phyloP scores from a whole-genome alignment of 2,888 invertebrate genomes.

The Hirtodrosophila alboralis region DNA sequence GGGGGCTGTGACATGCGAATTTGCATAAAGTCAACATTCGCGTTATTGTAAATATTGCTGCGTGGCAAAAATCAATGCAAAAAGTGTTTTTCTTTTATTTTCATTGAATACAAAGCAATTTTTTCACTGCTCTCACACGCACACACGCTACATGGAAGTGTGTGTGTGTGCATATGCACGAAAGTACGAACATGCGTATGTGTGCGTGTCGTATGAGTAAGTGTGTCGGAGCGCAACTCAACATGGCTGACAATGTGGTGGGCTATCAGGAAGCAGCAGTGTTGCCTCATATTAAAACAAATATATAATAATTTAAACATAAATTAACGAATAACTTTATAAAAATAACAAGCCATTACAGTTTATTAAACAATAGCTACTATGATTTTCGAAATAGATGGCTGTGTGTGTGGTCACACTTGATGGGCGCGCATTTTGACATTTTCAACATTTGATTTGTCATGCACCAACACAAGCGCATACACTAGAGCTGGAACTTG shows the following conservation, averaged over 20 bases:
- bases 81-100: conserved; percentile 38
- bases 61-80: conserved; percentile 65
- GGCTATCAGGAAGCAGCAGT: conserved; percentile 35
- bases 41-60: conserved; percentile 36
- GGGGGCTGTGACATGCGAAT: background rate
- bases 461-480: conserved; percentile 53
- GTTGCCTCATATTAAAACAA: conserved; percentile 25
- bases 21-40: conserved; percentile 5
- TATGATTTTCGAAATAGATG: too few species aligned
- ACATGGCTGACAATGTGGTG: conserved; percentile 74
- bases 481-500: background rate
- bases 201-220: conserved; percentile 46
- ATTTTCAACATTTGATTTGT: conserved; percentile 54
- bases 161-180: conserved; percentile 31
- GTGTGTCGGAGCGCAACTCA: conserved; percentile 75
- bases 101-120: conserved; percentile 28
- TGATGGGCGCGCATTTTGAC: conserved; percentile 56
- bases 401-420: conserved; percentile 52
- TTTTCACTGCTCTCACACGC: conserved; percentile 35
- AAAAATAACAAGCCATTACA: too few species aligned
- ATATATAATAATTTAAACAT: background rate
- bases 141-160: conserved; percentile 25
- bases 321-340: too few species aligned
- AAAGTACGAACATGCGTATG: too few species aligned
- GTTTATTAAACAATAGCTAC: too few species aligned